These are phyloP conservation scores for Biston betularia DNA, from an alignment of 2,888 invertebrate genomes.

Conservation along the genomic window DNA sequence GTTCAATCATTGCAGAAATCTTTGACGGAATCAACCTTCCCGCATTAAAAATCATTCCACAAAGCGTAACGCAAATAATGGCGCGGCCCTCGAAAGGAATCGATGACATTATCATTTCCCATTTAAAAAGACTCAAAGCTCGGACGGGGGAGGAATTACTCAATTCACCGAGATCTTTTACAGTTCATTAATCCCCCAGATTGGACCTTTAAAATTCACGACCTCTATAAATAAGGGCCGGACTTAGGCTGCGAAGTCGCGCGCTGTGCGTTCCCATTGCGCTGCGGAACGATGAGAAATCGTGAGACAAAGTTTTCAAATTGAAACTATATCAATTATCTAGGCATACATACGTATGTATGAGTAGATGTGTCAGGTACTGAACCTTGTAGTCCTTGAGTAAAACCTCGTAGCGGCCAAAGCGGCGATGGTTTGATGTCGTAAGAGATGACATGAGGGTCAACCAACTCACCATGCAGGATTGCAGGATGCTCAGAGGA, in stretches of 20 bases:
- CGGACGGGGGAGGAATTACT: slow-evolving; percentile 65
- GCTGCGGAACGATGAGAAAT: slow-evolving; percentile 1
- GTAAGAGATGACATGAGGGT: too few species aligned
- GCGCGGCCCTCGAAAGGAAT: slow-evolving; percentile 40
- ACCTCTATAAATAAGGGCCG: slow-evolving; percentile 64
- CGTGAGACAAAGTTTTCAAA: background rate
- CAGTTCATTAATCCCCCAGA: slow-evolving; percentile 80
- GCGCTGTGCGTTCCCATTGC: slow-evolving; percentile 18
- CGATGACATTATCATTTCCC: slow-evolving; percentile 66
- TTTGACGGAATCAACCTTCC: slow-evolving; percentile 31
- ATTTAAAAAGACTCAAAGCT: slow-evolving; percentile 63
- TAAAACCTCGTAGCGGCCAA: too few species aligned
- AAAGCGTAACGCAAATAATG: slow-evolving; percentile 33
- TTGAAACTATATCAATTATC: too few species aligned
- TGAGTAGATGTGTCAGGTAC: too few species aligned
- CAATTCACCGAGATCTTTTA: slow-evolving; percentile 77
- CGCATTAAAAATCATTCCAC: slow-evolving; percentile 37
- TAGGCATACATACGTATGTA: too few species aligned
- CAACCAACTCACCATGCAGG: too few species aligned
- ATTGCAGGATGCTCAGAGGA: too few species aligned
- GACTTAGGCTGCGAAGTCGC: slow-evolving; percentile 46
- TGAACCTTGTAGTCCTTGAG: too few species aligned
- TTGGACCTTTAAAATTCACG: slow-evolving; percentile 72
- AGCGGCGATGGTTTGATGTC: too few species aligned
- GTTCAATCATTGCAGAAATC: slow-evolving; percentile 19